Conservation (phyloP, 2,113 vertebrate species). For the Passerina amoena region DNA sequence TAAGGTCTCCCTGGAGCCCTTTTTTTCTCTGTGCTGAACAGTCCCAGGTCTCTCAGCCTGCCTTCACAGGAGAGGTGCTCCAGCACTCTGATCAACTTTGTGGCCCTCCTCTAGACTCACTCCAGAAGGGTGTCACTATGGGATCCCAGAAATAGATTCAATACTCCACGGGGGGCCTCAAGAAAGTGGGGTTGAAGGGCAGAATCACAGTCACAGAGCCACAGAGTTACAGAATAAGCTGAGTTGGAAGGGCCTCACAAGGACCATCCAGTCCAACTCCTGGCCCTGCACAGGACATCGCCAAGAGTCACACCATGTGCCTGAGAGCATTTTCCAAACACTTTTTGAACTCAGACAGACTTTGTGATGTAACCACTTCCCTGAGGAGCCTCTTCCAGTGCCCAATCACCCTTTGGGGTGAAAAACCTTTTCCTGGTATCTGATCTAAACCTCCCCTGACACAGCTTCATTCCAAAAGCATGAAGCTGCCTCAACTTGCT, state of each 20-base stretch:
- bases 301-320: neutral
- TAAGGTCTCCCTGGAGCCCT: neutral
- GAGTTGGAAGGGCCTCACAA: neutral
- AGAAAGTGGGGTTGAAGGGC: neutral
- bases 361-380: neutral
- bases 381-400: neutral
- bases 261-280: neutral
- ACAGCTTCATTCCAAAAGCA: neutral
- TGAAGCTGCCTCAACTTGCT: neutral
- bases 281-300: neutral
- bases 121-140: neutral
- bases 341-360: neutral
- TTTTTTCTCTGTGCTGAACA: neutral
- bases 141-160: neutral
- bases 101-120: rapidly evolving
- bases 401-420: neutral
- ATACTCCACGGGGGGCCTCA: neutral
- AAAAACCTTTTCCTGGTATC: neutral
- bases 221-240: no score
- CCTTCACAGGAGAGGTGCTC: neutral
- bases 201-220: neutral
- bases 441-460: neutral
- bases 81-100: neutral
- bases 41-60: neutral
- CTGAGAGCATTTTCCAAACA: neutral